phyloP scores from a whole-genome alignment of 1,140 invertebrate species.

The Caenorhabditis inopinata region DNA sequence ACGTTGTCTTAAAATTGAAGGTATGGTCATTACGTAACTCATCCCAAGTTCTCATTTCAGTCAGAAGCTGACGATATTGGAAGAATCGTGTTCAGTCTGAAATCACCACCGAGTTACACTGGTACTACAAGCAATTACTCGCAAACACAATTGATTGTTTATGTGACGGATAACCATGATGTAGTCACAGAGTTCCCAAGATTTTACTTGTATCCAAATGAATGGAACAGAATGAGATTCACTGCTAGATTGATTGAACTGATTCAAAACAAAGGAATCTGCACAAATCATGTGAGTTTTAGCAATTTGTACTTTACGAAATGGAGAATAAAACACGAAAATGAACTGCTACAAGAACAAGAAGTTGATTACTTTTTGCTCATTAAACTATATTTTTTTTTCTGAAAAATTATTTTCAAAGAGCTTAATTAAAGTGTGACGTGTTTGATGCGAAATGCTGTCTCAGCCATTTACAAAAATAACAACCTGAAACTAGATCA shows the following conservation, averaged over 20 bases:
- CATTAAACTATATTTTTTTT: no score
- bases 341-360: no score
- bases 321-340: no score
- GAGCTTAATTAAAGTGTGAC: no score
- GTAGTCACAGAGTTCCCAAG: conserved; percentile 62
- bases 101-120: conserved; percentile 54
- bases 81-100: conserved; percentile 54
- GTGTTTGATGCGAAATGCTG: no score
- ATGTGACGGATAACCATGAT: conserved; percentile 62
- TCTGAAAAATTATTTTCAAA: no score
- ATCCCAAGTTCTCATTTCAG: not conserved
- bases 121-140: conserved; percentile 55
- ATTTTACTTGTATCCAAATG: conserved; percentile 61
- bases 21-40: no score
- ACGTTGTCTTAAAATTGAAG: no score
- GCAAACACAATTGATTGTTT: conserved; percentile 61
- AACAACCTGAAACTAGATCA: no score
- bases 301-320: no score
- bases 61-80: conserved; percentile 64
- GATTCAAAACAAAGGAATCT: conserved; percentile 60
- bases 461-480: no score
- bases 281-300: conserved; percentile 55
- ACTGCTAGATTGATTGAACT: conserved; percentile 61
- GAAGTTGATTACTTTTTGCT: no score
- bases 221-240: conserved; percentile 61